Conservation (phyloP, 2,888 invertebrate genomes). For the Leptura quadrifasciata region DNA sequence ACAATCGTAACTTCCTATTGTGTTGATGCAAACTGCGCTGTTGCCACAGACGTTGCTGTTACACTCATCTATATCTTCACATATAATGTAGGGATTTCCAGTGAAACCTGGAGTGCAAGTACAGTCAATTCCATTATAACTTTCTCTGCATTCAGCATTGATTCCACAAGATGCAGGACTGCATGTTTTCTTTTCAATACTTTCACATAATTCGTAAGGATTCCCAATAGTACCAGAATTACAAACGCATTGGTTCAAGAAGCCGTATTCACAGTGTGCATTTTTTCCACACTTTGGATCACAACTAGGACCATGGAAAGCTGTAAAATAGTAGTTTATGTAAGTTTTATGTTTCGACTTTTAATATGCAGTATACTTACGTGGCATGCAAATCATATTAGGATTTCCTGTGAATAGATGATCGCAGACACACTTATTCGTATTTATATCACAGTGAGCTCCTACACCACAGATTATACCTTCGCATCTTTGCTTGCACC, state of each 20-base stretch:
- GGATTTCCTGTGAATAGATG: slow-evolving; percentile 93
- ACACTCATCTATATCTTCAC: slow-evolving; percentile 91
- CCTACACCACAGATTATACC: slow-evolving; percentile 92
- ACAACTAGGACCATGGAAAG: slow-evolving; percentile 86
- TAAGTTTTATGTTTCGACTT: background rate
- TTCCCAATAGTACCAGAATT: slow-evolving; percentile 90
- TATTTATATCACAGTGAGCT: slow-evolving; percentile 87
- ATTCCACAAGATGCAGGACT: slow-evolving; percentile 83
- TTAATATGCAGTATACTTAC: slow-evolving; percentile 77
- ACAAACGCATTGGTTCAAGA: slow-evolving; percentile 87
- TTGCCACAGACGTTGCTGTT: slow-evolving; percentile 86
- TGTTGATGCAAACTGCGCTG: slow-evolving; percentile 93
- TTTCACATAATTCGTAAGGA: slow-evolving; percentile 88
- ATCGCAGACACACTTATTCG: slow-evolving; percentile 90
- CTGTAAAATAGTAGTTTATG: slow-evolving; percentile 73
- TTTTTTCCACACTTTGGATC: slow-evolving; percentile 87
- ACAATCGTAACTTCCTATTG: slow-evolving; percentile 92
- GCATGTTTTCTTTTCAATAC: slow-evolving; percentile 83
- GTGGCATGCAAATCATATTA: slow-evolving; percentile 92
- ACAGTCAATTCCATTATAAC: slow-evolving; percentile 85
- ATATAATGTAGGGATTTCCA: slow-evolving; percentile 90
- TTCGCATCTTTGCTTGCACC: slow-evolving; percentile 92
- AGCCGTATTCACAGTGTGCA: slow-evolving; percentile 91
- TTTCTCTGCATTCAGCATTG: slow-evolving; percentile 88
- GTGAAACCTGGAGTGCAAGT: slow-evolving; percentile 88